Evolutionary conservation across 2,888 invertebrate species (phyloP).

Genomic region (Drosophila lutescens): DNA sequence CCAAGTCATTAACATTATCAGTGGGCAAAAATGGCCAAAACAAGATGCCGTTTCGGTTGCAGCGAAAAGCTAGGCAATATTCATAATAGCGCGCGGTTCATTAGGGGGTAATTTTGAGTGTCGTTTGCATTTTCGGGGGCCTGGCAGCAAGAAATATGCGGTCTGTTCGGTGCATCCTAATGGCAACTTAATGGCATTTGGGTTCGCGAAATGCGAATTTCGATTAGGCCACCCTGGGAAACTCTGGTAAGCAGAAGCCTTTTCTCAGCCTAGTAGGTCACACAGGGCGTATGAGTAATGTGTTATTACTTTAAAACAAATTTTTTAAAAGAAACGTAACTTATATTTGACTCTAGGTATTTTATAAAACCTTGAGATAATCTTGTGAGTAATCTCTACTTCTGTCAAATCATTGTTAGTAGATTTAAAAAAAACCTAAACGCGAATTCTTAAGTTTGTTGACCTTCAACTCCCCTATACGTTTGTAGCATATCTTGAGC

Average conservation of each 20-base stretch:
- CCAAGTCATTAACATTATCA: conserved; percentile 45
- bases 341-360: too few relatives aligned
- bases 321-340: too few relatives aligned
- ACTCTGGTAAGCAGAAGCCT: background rate
- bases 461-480: too few relatives aligned
- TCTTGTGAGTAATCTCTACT: too few relatives aligned
- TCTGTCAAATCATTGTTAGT: too few relatives aligned
- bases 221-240: background rate
- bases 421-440: too few relatives aligned
- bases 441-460: too few relatives aligned
- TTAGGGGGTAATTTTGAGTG: conserved; percentile 64
- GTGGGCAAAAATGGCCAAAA: conserved; percentile 12
- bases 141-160: conserved; percentile 43
- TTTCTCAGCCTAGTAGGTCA: background rate
- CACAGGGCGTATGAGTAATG: background rate
- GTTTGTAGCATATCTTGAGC: background rate
- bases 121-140: conserved; percentile 57
- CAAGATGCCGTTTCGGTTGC: conserved; percentile 8
- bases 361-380: too few relatives aligned
- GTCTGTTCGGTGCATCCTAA: conserved; percentile 50
- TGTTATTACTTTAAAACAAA: background rate
- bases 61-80: conserved; percentile 5
- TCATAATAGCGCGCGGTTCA: conserved; percentile 50
- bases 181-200: conserved; percentile 64
- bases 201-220: background rate